Conservation (phyloP, 1,140 invertebrate species). For the Caenorhabditis latens region DNA sequence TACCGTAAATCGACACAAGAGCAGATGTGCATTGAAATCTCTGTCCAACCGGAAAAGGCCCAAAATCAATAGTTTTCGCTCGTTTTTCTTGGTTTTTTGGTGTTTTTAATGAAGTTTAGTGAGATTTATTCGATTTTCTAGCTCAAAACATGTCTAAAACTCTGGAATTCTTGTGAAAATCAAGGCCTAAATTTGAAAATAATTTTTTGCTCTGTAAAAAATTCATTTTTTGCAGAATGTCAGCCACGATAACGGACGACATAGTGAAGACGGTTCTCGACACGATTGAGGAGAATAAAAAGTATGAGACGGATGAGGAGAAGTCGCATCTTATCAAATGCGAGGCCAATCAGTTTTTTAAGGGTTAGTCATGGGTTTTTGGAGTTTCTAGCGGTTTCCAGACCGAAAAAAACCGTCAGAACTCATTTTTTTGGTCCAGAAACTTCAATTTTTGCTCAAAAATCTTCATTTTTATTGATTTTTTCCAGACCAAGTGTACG, state of each 20-base stretch:
- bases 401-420: too few species aligned
- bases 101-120: background rate
- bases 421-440: too few species aligned
- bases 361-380: constrained; percentile 82
- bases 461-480: background rate
- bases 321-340: constrained; percentile 86
- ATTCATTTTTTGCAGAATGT: background rate
- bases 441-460: background rate
- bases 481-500: constrained; percentile 88
- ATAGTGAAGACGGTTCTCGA: constrained; percentile 56
- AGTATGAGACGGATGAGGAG: constrained; percentile 68
- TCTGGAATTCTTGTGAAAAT: background rate
- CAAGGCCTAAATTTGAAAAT: background rate
- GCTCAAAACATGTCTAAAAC: background rate
- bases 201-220: background rate
- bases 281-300: constrained; percentile 17
- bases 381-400: background rate
- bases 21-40: background rate
- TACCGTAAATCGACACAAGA: constrained; percentile 36
- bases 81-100: background rate
- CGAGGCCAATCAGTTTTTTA: constrained; percentile 87
- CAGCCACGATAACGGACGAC: constrained; percentile 56
- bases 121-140: background rate
- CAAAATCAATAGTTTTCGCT: background rate
- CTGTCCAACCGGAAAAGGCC: background rate